Percentiles rank a stretch among this genome's conserved stretches.
These are phyloP conservation scores for Eledona agricola DNA, from an alignment of 2,888 invertebrate genomes.

Conservation along the genomic window DNA sequence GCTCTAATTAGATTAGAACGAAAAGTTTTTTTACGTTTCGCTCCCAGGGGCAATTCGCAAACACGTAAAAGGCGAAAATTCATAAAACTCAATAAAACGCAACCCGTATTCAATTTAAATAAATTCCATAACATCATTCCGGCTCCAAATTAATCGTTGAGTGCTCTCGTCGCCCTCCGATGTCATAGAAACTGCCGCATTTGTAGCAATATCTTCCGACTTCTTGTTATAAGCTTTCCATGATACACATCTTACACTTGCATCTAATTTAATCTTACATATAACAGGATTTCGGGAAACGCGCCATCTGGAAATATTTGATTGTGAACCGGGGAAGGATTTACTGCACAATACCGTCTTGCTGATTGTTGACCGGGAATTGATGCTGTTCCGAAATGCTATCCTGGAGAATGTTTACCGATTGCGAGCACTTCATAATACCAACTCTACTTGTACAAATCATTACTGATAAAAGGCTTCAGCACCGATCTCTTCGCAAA, in stretches of 20 bases:
- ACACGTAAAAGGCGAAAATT: conserved; percentile 34
- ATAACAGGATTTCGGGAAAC: conserved; percentile 38
- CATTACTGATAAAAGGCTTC: no score
- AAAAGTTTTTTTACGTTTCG: conserved; percentile 24
- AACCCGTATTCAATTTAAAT: conserved; percentile 36
- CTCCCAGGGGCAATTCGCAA: conserved; percentile 25
- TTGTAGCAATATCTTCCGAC: conserved; percentile 39
- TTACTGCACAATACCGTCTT: conserved; percentile 18
- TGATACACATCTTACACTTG: conserved; percentile 40
- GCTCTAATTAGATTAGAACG: conserved; percentile 25
- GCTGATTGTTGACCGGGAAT: conserved; percentile 34
- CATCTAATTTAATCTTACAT: conserved; percentile 41
- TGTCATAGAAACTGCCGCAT: conserved; percentile 41
- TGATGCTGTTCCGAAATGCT: conserved; percentile 17
- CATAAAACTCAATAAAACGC: conserved; percentile 39
- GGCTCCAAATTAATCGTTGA: conserved; percentile 38
- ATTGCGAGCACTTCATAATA: background rate
- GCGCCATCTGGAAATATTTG: conserved; percentile 41
- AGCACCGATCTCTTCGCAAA: no score
- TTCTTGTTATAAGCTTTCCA: conserved; percentile 39
- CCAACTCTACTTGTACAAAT: no score
- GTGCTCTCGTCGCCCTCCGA: conserved; percentile 32
- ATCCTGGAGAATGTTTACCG: conserved; percentile 12
- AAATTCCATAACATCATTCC: conserved; percentile 38
- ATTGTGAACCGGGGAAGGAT: conserved; percentile 36